Conservation (phyloP, 2,113 vertebrate genomes). For the Agapornis roseicollis region DNA sequence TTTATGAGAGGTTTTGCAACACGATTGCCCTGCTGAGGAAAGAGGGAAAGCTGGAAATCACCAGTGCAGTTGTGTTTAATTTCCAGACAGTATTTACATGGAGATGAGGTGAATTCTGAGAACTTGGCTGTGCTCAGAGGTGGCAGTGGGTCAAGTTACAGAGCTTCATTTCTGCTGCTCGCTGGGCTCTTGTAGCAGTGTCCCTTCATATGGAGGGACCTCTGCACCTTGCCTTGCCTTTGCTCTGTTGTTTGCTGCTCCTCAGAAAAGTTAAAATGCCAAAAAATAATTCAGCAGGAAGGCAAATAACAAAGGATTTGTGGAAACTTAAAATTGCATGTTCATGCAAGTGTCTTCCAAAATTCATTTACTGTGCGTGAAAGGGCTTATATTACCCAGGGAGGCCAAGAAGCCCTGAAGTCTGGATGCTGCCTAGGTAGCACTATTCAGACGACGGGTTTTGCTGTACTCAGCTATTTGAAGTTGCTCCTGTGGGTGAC, state of each 20-base stretch:
- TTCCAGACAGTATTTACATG: neutral
- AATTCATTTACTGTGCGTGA: neutral
- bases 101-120: neutral
- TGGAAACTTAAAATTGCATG: neutral
- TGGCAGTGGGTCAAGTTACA: neutral
- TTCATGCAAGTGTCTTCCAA: fast-evolving
- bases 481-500: neutral
- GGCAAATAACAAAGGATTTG: neutral
- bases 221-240: neutral
- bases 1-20: neutral
- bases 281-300: neutral
- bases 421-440: neutral
- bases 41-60: neutral
- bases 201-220: neutral
- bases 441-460: neutral
- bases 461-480: neutral
- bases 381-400: neutral
- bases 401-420: neutral
- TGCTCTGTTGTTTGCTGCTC: neutral
- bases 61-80: neutral
- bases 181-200: fast-evolving
- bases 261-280: neutral
- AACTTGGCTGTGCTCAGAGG: neutral
- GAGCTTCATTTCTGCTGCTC: neutral
- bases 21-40: neutral